phyloP scores from a whole-genome alignment of 2,797 vertebrate genomes.

The Hapalemur alaotrensis region DNA sequence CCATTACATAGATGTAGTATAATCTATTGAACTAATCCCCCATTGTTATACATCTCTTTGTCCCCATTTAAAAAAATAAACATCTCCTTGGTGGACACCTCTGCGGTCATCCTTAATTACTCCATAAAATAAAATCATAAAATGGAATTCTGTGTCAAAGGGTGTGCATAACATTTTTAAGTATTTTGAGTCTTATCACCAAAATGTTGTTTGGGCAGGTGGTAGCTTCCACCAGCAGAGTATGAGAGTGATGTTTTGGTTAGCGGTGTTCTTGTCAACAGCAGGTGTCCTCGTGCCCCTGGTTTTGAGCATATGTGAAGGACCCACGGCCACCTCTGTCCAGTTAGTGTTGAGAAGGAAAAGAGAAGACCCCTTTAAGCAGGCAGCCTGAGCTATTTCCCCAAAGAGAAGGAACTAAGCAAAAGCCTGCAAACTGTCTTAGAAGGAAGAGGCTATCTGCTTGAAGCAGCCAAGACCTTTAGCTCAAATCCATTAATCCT shows the following conservation, averaged over 20 bases:
- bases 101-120: not conserved
- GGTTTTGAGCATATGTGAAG: not conserved
- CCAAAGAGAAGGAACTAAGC: constrained; percentile 70
- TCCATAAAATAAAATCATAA: not conserved
- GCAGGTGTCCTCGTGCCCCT: not conserved
- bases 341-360: not conserved
- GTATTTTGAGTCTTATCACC: not conserved
- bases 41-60: not conserved
- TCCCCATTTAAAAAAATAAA: not conserved
- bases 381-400: constrained; percentile 51
- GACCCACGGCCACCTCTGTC: not conserved
- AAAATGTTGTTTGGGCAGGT: not conserved
- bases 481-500: constrained; percentile 90
- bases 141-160: not conserved
- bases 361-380: constrained; percentile 44
- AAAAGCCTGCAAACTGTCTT: constrained; percentile 77
- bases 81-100: not conserved
- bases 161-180: not conserved
- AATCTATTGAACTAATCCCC: not conserved
- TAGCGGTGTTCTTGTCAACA: not conserved
- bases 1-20: not conserved
- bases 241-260: not conserved
- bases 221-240: not conserved
- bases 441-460: constrained; percentile 86
- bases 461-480: constrained; percentile 87